Conservation (phyloP, 2,113 vertebrate species). For the Maccullochella peelii region DNA sequence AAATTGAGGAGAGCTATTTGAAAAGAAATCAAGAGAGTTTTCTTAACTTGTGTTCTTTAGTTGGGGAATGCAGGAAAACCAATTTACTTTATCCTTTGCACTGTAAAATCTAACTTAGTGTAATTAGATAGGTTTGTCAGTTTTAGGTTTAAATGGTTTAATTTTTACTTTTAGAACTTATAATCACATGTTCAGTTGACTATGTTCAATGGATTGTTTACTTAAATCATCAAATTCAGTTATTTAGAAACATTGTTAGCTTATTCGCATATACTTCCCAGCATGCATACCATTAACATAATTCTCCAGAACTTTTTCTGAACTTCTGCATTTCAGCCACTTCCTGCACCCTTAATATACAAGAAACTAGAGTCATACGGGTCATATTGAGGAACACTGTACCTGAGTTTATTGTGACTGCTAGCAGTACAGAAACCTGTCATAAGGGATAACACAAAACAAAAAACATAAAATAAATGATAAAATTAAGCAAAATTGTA, state of each 20-base stretch:
- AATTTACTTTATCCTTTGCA: background rate
- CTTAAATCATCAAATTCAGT: background rate
- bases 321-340: background rate
- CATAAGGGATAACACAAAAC: too few species aligned
- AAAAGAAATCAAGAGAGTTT: too few species aligned
- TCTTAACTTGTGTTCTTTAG: background rate
- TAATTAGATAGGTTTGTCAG: background rate
- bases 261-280: conserved; percentile 9
- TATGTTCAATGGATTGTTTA: background rate
- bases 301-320: background rate
- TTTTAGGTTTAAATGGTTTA: background rate
- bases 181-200: background rate
- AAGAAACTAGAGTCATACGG: background rate
- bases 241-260: background rate
- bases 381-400: background rate
- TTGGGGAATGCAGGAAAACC: background rate
- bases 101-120: background rate
- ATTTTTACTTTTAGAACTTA: background rate
- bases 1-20: background rate
- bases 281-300: background rate
- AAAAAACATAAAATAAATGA: background rate
- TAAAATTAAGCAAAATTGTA: background rate
- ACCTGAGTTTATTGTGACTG: too few species aligned
- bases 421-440: too few species aligned
- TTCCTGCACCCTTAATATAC: background rate